phyloP scores from a whole-genome alignment of 2,113 vertebrate species.

The Dipodomys ordii region DNA sequence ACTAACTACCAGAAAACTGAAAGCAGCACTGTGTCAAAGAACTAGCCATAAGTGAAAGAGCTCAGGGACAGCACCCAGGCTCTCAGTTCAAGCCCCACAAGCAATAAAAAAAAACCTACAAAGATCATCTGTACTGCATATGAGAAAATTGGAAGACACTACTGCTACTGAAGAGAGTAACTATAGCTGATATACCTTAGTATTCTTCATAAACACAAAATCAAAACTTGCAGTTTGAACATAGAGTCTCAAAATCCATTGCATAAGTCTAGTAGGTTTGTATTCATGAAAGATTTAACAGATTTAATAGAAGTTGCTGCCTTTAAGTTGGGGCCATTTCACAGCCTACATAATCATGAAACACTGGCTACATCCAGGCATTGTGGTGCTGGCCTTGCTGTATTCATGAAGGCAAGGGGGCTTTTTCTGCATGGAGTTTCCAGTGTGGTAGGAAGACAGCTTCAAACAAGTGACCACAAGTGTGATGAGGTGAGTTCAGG shows the following conservation, averaged over 20 bases:
- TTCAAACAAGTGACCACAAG: not conserved
- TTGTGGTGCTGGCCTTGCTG: not conserved
- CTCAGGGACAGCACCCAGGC: too few relatives aligned
- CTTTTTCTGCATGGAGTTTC: not conserved
- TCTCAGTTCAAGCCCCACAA: too few relatives aligned
- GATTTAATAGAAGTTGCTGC: not conserved
- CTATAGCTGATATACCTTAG: not conserved
- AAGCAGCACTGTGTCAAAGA: too few relatives aligned
- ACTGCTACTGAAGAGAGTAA: not conserved
- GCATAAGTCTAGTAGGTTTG: not conserved
- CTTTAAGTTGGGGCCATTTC: not conserved
- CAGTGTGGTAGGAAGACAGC: not conserved
- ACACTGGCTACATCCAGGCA: not conserved
- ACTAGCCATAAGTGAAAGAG: too few relatives aligned
- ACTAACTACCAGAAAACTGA: too few relatives aligned
- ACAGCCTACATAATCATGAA: not conserved
- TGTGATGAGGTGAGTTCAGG: not conserved
- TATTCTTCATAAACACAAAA: not conserved
- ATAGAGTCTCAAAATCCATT: too few relatives aligned
- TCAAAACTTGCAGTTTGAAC: not conserved
- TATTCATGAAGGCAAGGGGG: not conserved
- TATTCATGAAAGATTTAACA: not conserved
- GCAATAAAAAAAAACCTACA: too few relatives aligned
- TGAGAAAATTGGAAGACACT: not conserved
- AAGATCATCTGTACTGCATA: not conserved